These are phyloP conservation scores for Xiphophorus hellerii DNA, from an alignment of 2,113 vertebrate genomes.

Conservation along the genomic window DNA sequence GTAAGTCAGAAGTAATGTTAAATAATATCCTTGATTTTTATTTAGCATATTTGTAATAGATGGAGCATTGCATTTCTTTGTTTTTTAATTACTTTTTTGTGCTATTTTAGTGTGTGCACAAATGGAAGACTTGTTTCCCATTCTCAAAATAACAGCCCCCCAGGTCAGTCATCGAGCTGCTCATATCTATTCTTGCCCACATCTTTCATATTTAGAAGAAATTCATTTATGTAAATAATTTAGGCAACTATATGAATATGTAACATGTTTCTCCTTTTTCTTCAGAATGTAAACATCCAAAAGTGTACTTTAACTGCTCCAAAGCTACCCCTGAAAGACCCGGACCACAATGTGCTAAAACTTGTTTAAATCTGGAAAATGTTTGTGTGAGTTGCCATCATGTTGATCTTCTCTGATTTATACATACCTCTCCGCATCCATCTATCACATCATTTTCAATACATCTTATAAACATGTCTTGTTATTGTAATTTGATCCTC, in stretches of 20 bases:
- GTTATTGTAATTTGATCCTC: too few relatives aligned
- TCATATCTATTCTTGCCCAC: background rate
- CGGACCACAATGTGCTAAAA: slow-evolving; percentile 73
- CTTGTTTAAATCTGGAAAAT: slow-evolving; percentile 72
- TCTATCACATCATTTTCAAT: too few relatives aligned
- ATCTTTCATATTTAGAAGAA: too few relatives aligned
- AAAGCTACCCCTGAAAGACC: slow-evolving; percentile 16
- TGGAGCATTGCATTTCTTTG: background rate
- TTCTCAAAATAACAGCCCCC: slow-evolving; percentile 56
- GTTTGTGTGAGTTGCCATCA: slow-evolving; percentile 72
- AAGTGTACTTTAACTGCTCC: slow-evolving; percentile 79
- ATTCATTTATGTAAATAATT: too few relatives aligned
- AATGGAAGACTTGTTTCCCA: slow-evolving; percentile 84
- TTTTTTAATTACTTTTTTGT: background rate
- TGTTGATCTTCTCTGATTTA: background rate
- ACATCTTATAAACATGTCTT: too few relatives aligned
- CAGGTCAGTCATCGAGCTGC: slow-evolving; percentile 64
- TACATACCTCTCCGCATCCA: background rate
- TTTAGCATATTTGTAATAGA: background rate
- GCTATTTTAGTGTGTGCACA: slow-evolving; percentile 82
- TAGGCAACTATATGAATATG: background rate
- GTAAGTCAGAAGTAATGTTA: slow-evolving; percentile 70
- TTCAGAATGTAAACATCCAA: slow-evolving; percentile 70
- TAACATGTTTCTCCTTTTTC: slow-evolving; percentile 15
- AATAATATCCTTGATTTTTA: background rate